A percentile compares a stretch with the other conserved stretches of the same genome.
phyloP scores from a whole-genome alignment of 2,797 vertebrate species.

The Lemur catta region DNA sequence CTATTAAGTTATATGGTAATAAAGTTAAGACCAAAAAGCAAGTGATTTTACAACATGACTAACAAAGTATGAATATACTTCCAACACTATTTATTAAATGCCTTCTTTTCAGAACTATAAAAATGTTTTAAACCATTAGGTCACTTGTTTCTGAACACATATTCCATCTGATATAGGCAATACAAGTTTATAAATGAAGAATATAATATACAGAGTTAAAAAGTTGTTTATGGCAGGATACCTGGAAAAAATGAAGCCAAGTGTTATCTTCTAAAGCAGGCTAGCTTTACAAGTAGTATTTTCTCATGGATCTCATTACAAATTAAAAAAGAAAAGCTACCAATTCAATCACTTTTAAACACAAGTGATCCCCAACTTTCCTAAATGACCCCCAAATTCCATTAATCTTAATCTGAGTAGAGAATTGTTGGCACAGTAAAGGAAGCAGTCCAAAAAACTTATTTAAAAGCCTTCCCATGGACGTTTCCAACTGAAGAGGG shows the following conservation, averaged over 20 bases:
- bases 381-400: neutral
- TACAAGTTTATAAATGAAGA: neutral
- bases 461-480: neutral
- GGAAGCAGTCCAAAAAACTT: neutral
- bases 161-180: neutral
- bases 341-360: neutral
- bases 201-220: neutral
- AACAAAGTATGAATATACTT: neutral
- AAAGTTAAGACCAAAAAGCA: neutral
- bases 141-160: constrained; percentile 26
- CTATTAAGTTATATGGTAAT: neutral
- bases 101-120: neutral
- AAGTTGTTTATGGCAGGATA: neutral
- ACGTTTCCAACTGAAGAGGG: neutral
- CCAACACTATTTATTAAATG: neutral
- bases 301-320: neutral
- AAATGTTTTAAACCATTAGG: neutral
- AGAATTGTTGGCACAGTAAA: neutral
- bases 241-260: neutral
- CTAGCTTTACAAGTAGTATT: neutral
- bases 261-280: neutral
- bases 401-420: neutral
- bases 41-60: neutral
- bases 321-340: neutral
- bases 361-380: neutral